Base-by-base conservation (phyloP, 2,113 vertebrate genomes). In the Brienomyrus brachyistius region DNA sequence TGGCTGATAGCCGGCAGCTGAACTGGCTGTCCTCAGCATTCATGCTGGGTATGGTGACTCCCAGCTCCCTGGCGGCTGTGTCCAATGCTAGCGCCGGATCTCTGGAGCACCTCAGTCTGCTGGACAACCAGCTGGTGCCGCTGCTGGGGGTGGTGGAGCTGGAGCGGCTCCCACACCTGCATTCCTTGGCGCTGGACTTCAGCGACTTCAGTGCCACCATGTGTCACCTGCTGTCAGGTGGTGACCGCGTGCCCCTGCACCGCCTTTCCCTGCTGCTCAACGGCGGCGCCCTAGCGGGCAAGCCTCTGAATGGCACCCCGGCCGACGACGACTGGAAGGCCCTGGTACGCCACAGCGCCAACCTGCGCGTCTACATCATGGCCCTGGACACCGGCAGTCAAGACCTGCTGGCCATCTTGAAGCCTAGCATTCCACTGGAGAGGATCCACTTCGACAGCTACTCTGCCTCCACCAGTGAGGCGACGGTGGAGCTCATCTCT, bases 391-490 rank as follows among this genome's bases (percentile, higher is more conserved):
- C 99, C 89, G 96, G 97, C 94, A 98, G 96, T 92, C 97, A 97
- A 70, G 97, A 98, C 93, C 97, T 99, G 95, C 94, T 99, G 92
- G 95, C 97, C 93, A 97, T 99, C 94, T 96, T 99, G 88, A 99
- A 99, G 95, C 98, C 98, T 70, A 98, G 97, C 95, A 96, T 99
- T 91, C 98, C 98, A 5, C 94, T 99, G 93, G 98, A 99, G 95
- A 97, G 98, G 92, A 97, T 99, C 94, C 98, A 99, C 92, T 97
- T 99, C 89, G 98, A 99, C 94, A 98, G 98, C 94, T 99, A 98
- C 93, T 95, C 96, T 93, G 96, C 97, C 56, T 96, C 96, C 91
- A 97, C 98, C 94, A 97, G 97, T 31, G 98, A 98, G 62, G 97
- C 96, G 82, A 96, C 97, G 89, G 94, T 99, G 94, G 98, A 99